These are phyloP conservation scores for Enteromius mattozi DNA, from an alignment of 2,797 vertebrate genomes.

Conservation along the genomic window DNA sequence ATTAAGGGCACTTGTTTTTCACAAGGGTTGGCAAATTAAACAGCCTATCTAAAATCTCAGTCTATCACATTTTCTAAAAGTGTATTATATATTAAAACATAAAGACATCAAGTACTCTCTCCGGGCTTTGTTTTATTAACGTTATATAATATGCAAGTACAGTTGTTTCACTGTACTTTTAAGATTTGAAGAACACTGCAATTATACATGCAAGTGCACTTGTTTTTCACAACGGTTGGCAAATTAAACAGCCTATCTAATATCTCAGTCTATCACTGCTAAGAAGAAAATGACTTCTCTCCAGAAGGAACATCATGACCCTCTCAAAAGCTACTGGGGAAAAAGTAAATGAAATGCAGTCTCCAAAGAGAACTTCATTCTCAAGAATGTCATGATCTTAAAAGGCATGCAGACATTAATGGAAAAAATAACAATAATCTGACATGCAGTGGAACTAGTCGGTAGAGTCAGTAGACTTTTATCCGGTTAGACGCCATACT, in stretches of 20 bases:
- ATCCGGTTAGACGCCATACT: background rate
- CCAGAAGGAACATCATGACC: conserved; percentile 10
- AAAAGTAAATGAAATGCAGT: background rate
- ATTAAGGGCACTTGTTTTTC: background rate
- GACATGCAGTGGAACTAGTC: background rate
- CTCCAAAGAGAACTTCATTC: background rate
- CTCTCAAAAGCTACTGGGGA: background rate
- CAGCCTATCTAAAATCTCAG: background rate
- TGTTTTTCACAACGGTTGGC: background rate
- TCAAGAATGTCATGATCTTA: background rate
- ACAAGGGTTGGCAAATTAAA: background rate
- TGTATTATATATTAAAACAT: background rate
- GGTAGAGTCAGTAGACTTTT: background rate
- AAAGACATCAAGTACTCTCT: background rate
- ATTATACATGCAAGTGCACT: background rate
- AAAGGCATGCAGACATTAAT: background rate
- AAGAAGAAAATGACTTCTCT: background rate
- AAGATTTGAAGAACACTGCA: background rate
- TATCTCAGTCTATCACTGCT: background rate
- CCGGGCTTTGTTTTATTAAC: background rate
- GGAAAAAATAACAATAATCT: background rate
- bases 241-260: background rate
- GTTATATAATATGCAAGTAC: background rate
- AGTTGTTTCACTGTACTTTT: background rate
- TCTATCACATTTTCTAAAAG: conserved; percentile 2